Evolutionary conservation across 2,888 invertebrate species (phyloP), one percentile per base, ranked within the genome.

Genomic region (Diogma glabrata): DNA sequence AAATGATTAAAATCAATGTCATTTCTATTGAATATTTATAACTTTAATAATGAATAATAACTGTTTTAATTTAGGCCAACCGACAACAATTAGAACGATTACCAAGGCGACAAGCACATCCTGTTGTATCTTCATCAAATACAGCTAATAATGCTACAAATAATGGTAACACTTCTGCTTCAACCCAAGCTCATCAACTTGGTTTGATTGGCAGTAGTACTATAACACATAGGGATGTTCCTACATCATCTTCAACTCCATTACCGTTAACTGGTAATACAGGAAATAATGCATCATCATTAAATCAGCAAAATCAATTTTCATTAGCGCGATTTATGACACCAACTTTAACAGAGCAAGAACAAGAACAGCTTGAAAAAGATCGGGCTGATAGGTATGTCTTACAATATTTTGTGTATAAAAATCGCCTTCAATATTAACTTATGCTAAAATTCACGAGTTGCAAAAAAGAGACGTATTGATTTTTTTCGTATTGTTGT

Each of bases 81-180:
- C 81, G 92, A 58, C 91, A 91, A 72, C 90, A 91, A 70, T 71
- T 92, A 64, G 92, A 93, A 72, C 79, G 92, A 56, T 76, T 91
- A 68, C 92, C 92, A 60, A 79, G 91, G 60, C 81, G 92, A 61
- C 82, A 82, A 60, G 81, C 82, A 51, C 86, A 84, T 64, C 79
- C 78, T 54, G 75, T 79, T 60, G 74, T 75, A 64, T 72, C 75
- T 67, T 71, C 80, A 66, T 69, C 76, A 63, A 75, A 77, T 61
- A 71, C 75, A 55, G 72, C 73, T 53, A 71, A 73, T 57, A 74
- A 77, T 61, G 77, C 77, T 55, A 64, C 72, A 63, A 55, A 66
- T 60, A 70, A 74, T 66, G 64, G 74, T 59, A 61, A 72, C 63
- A 63, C 69, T 53, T 63, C 69, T 53, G 55, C 47, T 23, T 40